These are phyloP conservation scores for Drosophila aff. DNA, from an alignment of 1,140 invertebrate species.

Conservation along the genomic window DNA sequence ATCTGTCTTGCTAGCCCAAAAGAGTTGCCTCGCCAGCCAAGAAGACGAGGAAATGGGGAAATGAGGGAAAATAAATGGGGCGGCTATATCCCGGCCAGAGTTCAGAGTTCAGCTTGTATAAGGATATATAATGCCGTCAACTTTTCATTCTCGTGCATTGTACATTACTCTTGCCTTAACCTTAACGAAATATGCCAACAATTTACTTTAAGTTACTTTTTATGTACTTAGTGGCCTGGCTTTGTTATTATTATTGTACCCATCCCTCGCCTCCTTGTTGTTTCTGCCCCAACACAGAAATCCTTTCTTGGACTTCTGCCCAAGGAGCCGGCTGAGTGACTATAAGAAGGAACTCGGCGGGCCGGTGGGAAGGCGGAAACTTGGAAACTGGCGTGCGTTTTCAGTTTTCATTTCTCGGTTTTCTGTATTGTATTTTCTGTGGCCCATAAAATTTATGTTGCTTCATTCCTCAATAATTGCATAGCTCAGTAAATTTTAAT, in stretches of 20 bases:
- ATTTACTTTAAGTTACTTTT: constrained; percentile 81
- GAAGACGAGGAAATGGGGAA: constrained; percentile 2
- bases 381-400: constrained; percentile 53
- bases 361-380: not conserved
- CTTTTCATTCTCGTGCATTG: constrained; percentile 53
- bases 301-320: constrained; percentile 56
- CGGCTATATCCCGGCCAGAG: constrained; percentile 36
- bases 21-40: constrained; percentile 20
- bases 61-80: constrained; percentile 38
- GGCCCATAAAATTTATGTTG: constrained; percentile 81
- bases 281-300: constrained; percentile 52
- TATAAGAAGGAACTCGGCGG: constrained; percentile 6
- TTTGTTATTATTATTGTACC: constrained; percentile 52
- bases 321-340: constrained; percentile 39
- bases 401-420: constrained; percentile 12
- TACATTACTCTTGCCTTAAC: constrained; percentile 69
- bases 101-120: constrained; percentile 24
- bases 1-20: constrained; percentile 1
- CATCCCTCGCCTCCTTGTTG: constrained; percentile 26
- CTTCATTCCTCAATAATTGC: constrained; percentile 83
- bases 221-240: constrained; percentile 79
- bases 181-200: constrained; percentile 80
- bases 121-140: constrained; percentile 45
- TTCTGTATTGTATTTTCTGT: constrained; percentile 38
- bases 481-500: constrained; percentile 84